Evolutionary conservation across 1,140 invertebrate genomes (phyloP).

Genomic region (Philotrypesis tridentata): DNA sequence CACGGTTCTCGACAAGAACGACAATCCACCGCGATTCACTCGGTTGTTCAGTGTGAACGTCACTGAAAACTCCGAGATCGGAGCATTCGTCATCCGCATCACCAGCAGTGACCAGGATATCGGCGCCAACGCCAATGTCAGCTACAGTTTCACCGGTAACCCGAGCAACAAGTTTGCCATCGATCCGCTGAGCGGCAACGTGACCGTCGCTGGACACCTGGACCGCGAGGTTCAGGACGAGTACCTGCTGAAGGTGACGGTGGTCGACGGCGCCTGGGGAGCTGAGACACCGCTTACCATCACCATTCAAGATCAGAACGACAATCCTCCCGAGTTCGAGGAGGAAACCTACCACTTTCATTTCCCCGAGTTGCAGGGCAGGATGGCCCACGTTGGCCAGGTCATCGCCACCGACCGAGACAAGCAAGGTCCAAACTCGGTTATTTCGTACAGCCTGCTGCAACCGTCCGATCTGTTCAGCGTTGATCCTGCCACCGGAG

Average conservation of each 20-base stretch:
- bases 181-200: slow-evolving; percentile 90
- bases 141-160: slow-evolving; percentile 91
- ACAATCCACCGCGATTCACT: slow-evolving; percentile 95
- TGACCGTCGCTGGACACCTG: slow-evolving; percentile 88
- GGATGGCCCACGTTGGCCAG: slow-evolving; percentile 89
- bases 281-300: slow-evolving; percentile 92
- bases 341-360: slow-evolving; percentile 91
- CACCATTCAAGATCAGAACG: slow-evolving; percentile 95
- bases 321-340: slow-evolving; percentile 94
- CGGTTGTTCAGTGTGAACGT: slow-evolving; percentile 94
- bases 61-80: slow-evolving; percentile 94
- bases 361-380: slow-evolving; percentile 88
- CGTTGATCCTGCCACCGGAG: slow-evolving; percentile 91
- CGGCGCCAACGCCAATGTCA: slow-evolving; percentile 90
- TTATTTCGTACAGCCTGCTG: slow-evolving; percentile 92
- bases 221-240: slow-evolving; percentile 94
- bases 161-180: slow-evolving; percentile 92
- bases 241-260: slow-evolving; percentile 90
- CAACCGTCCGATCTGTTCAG: slow-evolving; percentile 93
- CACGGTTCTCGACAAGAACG: slow-evolving; percentile 93
- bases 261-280: slow-evolving; percentile 91
- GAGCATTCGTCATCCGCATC: slow-evolving; percentile 93
- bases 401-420: slow-evolving; percentile 91
- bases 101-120: slow-evolving; percentile 93
- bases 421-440: slow-evolving; percentile 94